Percentiles rank a stretch among this genome's conserved stretches.
These are phyloP conservation scores for Caerostris extrusa DNA, from an alignment of 1,140 invertebrate species.

Conservation along the genomic window DNA sequence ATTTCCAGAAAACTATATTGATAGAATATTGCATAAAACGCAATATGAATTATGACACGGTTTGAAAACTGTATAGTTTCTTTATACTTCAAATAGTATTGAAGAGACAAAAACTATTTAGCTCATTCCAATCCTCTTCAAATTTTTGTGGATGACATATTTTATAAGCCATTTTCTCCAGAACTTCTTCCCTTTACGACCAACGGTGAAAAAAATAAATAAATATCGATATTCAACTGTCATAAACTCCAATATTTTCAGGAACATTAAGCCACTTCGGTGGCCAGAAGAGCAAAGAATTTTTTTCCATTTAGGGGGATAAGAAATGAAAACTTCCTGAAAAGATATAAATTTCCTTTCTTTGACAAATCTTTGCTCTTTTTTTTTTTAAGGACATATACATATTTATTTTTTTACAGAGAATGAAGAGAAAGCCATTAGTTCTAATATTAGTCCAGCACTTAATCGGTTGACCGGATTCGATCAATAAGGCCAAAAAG, in stretches of 20 bases:
- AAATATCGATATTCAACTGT: conserved; percentile 24
- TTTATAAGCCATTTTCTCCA: background rate
- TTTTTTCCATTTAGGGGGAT: background rate
- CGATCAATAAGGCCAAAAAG: background rate
- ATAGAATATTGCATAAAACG: too few relatives aligned
- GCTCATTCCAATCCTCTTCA: background rate
- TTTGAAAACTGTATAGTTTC: too few relatives aligned
- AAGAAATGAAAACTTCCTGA: background rate
- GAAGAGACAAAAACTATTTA: too few relatives aligned
- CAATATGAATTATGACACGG: too few relatives aligned
- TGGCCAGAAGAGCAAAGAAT: background rate
- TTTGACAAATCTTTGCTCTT: background rate
- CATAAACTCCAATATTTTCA: conserved; percentile 9
- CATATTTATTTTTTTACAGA: background rate
- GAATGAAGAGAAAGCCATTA: background rate
- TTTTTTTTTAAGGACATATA: background rate
- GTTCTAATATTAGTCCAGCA: background rate
- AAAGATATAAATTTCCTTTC: background rate
- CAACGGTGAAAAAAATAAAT: background rate
- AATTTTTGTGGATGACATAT: background rate
- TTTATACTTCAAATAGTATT: too few relatives aligned
- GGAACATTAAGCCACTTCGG: background rate
- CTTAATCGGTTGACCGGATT: background rate
- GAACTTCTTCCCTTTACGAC: background rate
- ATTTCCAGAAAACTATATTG: too few relatives aligned